Evolutionary conservation across 2,797 vertebrate species (phyloP), one percentile per base, ranked within the genome.

Genomic region (Macropus fuliginosus): DNA sequence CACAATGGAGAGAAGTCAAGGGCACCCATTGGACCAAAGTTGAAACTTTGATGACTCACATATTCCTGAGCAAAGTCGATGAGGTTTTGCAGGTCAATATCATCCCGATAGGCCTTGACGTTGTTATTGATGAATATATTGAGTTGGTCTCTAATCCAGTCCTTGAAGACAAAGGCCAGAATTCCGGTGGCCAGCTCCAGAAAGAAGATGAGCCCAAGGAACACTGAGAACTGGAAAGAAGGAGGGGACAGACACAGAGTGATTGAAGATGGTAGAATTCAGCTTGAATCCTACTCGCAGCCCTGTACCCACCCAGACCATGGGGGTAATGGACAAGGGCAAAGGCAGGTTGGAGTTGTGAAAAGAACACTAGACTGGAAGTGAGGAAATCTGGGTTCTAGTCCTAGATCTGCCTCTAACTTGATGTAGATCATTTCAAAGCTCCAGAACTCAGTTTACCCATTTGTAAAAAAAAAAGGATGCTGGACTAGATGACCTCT

Each of bases 61-160:
- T 99, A 99, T 99, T 99, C 99, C 98, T 99, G 99, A 98, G 99
- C 99, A 98, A 99, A 99, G 98, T 99, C 99, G 54, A 99, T 99
- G 98, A 99, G 99, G 98, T 99, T 99, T 98, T 99, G 99, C 97
- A 99, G 98, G 98, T 99, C 99, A 89, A 99, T 99, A 98, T 99
- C 99, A n/a, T 99, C 99, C 1, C 99, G 99, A 98, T 99, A 99
- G 55, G 99, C 99, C 98, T 99, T 99, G 98, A 99, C 99, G 18
- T 99, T 99, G 96, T 99, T 99, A 98, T 99, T 99, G 98, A 99
- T 99, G 98, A 99, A 99, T 97, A 99, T 98, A 98, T 99, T 99
- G 91, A 99, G 99, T 98, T 99, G 99, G 98, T 99, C 99, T 98
- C 99, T 99, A 98, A 99, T 99, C 99, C 99, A 99, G 98, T 99